phyloP scores from a whole-genome alignment of 2,797 vertebrate genomes.

The Mergus octosetaceus region DNA sequence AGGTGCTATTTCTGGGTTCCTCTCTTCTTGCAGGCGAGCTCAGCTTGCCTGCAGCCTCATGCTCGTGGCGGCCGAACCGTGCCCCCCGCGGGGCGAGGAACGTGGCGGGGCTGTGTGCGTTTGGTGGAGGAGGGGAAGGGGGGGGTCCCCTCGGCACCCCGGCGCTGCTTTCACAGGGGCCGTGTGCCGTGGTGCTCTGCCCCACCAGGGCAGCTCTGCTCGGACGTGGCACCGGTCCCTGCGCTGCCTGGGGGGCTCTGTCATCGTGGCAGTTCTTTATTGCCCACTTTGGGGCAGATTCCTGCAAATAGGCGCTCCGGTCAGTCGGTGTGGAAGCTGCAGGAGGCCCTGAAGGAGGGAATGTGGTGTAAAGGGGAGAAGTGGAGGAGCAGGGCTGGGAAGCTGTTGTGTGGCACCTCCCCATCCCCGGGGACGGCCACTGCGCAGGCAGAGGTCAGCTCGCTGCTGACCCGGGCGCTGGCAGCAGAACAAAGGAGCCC shows the following conservation, averaged over 20 bases:
- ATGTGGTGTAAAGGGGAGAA: neutral
- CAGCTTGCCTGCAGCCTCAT: accelerated
- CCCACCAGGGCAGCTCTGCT: neutral
- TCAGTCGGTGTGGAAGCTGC: accelerated
- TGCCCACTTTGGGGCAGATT: constrained; percentile 6
- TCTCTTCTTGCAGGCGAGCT: neutral
- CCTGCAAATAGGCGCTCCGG: neutral
- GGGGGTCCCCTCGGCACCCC: too few relatives aligned
- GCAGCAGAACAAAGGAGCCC: constrained; percentile 60
- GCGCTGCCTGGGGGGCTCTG: neutral
- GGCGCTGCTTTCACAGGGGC: too few relatives aligned
- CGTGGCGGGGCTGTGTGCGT: accelerated
- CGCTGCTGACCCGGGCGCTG: neutral
- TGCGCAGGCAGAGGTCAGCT: constrained; percentile 52
- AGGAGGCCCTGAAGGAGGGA: neutral
- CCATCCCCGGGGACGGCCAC: neutral
- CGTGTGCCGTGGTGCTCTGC: too few relatives aligned
- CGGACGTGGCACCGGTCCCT: neutral
- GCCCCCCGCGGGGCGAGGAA: neutral
- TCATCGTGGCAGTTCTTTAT: neutral
- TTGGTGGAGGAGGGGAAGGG: neutral
- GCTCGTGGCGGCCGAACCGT: accelerated
- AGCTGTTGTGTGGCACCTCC: constrained; percentile 36
- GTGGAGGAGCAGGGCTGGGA: constrained; percentile 42
- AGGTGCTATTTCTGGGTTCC: neutral